Conservation (phyloP, 2,888 invertebrate genomes). For the Ectropis crepuscularia region DNA sequence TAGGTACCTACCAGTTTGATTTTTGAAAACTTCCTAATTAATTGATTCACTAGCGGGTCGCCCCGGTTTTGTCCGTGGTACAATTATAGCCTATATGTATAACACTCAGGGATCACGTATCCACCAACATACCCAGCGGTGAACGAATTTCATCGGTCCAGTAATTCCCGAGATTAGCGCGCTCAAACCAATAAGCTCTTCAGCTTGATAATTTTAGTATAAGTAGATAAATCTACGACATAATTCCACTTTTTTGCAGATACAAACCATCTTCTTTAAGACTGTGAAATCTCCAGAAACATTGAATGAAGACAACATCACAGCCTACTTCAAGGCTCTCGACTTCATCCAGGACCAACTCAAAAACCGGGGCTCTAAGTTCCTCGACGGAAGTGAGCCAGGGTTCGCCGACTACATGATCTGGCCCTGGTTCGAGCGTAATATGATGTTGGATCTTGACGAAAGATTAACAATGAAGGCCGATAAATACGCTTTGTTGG, state of each 20-base stretch:
- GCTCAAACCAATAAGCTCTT: no score
- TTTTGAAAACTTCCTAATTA: no score
- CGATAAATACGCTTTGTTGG: conserved; percentile 78
- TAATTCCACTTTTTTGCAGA: conserved; percentile 49
- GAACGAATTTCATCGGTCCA: no score
- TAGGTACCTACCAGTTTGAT: no score
- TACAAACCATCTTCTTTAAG: conserved; percentile 57
- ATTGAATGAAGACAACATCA: conserved; percentile 55
- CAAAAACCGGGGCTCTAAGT: conserved; percentile 83
- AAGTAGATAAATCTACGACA: no score
- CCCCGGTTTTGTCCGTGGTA: no score
- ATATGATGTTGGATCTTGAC: conserved; percentile 71
- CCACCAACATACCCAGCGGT: no score
- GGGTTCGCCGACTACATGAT: conserved; percentile 93
- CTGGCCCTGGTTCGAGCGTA: conserved; percentile 93
- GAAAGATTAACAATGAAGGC: conserved; percentile 80
- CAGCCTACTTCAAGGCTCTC: conserved; percentile 71
- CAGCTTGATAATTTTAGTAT: no score
- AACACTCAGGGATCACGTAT: no score
- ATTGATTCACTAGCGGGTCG: no score
- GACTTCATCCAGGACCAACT: conserved; percentile 87
- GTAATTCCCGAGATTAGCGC: no score
- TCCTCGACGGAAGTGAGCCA: conserved; percentile 87
- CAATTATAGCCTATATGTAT: no score
- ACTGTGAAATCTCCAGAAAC: conserved; percentile 54